phyloP scores from a whole-genome alignment of 2,888 invertebrate species.

The Blastobasis lacticolella region DNA sequence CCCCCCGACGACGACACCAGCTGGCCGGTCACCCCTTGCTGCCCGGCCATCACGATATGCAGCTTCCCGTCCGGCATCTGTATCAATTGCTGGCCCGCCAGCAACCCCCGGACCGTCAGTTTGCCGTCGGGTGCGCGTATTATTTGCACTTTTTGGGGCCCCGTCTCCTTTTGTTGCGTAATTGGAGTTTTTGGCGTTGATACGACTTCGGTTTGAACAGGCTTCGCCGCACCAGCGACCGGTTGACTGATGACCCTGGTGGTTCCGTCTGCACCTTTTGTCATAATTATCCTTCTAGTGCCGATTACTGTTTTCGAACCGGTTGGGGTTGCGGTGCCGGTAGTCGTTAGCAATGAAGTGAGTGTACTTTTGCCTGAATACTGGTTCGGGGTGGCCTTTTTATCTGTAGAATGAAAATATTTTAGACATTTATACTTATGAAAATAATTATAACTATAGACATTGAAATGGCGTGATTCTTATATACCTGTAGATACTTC shows the following conservation, averaged over 20 bases:
- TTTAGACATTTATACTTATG: not conserved
- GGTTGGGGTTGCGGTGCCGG: constrained; percentile 50
- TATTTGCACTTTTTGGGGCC: constrained; percentile 89
- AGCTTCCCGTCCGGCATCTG: constrained; percentile 95
- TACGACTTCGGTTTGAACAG: constrained; percentile 54
- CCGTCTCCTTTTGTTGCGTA: constrained; percentile 53
- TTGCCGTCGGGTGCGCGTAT: constrained; percentile 93
- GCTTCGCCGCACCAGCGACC: constrained; percentile 54
- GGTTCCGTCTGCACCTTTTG: constrained; percentile 81
- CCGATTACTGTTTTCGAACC: constrained; percentile 79
- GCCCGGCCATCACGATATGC: constrained; percentile 84
- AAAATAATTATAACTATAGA: not conserved
- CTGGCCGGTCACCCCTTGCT: constrained; percentile 67
- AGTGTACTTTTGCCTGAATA: constrained; percentile 77
- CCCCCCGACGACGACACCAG: constrained; percentile 50
- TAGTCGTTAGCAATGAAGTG: constrained; percentile 78
- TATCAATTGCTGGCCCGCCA: constrained; percentile 93
- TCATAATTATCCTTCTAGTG: constrained; percentile 81
- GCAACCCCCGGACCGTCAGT: constrained; percentile 90
- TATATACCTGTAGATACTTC: constrained; percentile 52
- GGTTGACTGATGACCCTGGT: constrained; percentile 77
- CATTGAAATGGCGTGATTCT: not conserved
- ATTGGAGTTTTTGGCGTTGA: constrained; percentile 31
- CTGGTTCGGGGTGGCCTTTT: constrained; percentile 68
- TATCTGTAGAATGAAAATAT: constrained; percentile 28